Evolutionary conservation across 2,888 invertebrate genomes (phyloP), one percentile per base, ranked within the genome.

Genomic region (Agrotis puta): DNA sequence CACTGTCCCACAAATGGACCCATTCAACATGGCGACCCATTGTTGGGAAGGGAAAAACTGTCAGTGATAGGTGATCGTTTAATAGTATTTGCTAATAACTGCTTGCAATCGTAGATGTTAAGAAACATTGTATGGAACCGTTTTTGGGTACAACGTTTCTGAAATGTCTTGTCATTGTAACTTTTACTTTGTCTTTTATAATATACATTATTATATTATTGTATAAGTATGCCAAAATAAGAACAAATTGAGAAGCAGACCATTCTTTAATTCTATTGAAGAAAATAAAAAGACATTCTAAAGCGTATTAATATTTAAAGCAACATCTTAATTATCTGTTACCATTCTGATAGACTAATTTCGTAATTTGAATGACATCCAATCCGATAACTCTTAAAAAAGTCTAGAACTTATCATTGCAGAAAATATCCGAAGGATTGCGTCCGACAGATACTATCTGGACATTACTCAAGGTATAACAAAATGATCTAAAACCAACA

Each of bases 1-100:
- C 84, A 88, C 77, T 82, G 84, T 88, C 87, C 82, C 85, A 87
- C 87, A 84, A 85, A 77, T 82, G 80, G 84, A 82, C 80, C 74
- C 59, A 81, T 83, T 81, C 80, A 84, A 82, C 81, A 78, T 77
- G 59, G 79, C 62, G 84, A 83, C 83, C 87, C 85, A 83, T 85
- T 89, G 89, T 90, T 85, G 77, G 64, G 64, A 59, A 79, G 74
- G 79, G 85, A 87, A 88, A 85, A 85, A 82, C 82, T 74, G 86
- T 79, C 75, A 73, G 74, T 64, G 74, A 82, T 82, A 84, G 71
- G 59, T 77, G 79, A 77, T 68, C 74, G 65, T 53, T 75, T 74
- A 69, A 72, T 84, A 58, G 72, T 68, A 70, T 65, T 63, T 64
- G 56, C 45, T 81, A 67, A 64, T 67, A 66, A 51, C 22, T 24